These are phyloP conservation scores for Pollenia griseotomentosa DNA, from an alignment of 2,888 invertebrate species.

Conservation along the genomic window DNA sequence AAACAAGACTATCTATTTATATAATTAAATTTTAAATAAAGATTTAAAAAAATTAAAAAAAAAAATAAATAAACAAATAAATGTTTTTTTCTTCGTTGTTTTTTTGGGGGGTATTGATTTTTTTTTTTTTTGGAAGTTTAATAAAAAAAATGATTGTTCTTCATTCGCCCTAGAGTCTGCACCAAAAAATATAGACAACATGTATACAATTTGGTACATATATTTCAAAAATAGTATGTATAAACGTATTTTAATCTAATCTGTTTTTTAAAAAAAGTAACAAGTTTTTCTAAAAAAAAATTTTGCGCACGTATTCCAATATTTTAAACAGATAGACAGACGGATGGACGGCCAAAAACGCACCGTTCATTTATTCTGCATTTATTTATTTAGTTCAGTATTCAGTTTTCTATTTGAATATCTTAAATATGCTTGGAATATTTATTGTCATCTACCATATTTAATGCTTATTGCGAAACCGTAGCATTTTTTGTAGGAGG, in stretches of 20 bases:
- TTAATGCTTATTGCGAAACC: conserved; percentile 65
- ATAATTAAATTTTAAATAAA: not conserved
- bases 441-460: conserved; percentile 64
- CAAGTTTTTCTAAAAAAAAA: conserved; percentile 29
- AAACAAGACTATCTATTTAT: too few species aligned
- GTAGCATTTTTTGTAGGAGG: conserved; percentile 64
- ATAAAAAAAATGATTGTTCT: conserved; percentile 14
- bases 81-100: not conserved
- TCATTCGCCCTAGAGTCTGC: conserved; percentile 38
- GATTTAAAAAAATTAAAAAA: not conserved
- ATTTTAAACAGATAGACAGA: conserved; percentile 19
- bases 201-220: conserved; percentile 49
- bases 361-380: conserved; percentile 29
- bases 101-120: not conserved
- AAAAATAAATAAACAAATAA: not conserved
- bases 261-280: conserved; percentile 46
- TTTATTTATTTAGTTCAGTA: not conserved
- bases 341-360: not conserved
- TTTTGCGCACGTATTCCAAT: conserved; percentile 73
- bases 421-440: conserved; percentile 8
- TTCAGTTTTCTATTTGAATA: not conserved
- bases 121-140: not conserved
- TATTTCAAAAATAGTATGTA: conserved; percentile 3
- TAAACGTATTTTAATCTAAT: conserved; percentile 54
- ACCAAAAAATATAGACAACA: not conserved